phyloP scores from a whole-genome alignment of 2,113 vertebrate species.

The Pampusana beccarii region DNA sequence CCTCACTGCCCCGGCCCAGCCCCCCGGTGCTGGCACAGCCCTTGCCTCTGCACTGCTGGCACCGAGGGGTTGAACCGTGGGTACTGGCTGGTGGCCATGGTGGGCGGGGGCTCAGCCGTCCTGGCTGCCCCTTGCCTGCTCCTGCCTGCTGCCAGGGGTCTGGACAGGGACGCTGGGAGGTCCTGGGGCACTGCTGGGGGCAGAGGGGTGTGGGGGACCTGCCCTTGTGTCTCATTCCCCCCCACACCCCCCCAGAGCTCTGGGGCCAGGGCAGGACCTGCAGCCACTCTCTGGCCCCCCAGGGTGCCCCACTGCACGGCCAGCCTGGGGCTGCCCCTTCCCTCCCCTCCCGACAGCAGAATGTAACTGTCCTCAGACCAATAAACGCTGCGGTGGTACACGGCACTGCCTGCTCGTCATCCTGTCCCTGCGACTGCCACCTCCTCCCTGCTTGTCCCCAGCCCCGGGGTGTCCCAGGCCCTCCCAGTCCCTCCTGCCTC shows the following conservation, averaged over 20 bases:
- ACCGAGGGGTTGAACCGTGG: not conserved
- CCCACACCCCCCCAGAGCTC: not conserved
- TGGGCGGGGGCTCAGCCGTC: no score
- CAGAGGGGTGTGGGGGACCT: not conserved
- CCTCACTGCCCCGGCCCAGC: not conserved
- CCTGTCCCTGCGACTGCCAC: accelerated
- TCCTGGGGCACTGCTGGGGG: not conserved
- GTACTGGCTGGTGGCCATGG: not conserved
- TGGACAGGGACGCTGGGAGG: not conserved
- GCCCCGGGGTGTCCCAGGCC: not conserved
- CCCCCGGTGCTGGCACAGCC: no score
- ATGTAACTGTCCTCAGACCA: not conserved
- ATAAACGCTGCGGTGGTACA: not conserved
- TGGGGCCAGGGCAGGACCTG: not conserved
- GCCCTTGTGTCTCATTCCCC: not conserved
- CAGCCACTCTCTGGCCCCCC: accelerated
- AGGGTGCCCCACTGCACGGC: no score
- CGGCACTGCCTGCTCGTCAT: not conserved
- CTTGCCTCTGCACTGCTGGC: not conserved
- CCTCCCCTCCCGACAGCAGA: not conserved
- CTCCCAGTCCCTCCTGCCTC: not conserved
- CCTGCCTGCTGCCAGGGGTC: not conserved
- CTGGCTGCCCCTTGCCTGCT: not conserved
- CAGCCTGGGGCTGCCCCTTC: not conserved
- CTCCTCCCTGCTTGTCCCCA: no score